Conservation (phyloP, 2,888 invertebrate species). For the Pilophorus perplexus region DNA sequence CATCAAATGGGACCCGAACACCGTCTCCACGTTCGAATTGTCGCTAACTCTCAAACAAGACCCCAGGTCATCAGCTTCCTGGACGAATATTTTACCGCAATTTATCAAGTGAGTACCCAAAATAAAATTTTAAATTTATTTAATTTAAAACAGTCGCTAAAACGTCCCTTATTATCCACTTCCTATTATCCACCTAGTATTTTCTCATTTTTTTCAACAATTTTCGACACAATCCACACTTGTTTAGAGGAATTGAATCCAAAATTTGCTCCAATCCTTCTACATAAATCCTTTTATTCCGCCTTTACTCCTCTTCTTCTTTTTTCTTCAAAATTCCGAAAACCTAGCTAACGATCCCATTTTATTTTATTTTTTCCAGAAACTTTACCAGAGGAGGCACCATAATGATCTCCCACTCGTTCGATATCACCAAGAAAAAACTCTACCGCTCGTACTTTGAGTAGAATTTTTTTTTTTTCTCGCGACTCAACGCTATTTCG, state of each 20-base stretch:
- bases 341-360: too few relatives aligned
- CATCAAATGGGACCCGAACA: constrained; percentile 80
- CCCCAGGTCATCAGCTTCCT: constrained; percentile 62
- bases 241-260: background rate
- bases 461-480: constrained; percentile 36
- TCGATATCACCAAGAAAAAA: constrained; percentile 87
- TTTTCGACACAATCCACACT: background rate
- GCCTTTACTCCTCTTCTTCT: too few relatives aligned
- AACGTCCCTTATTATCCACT: background rate
- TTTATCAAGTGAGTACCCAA: constrained; percentile 76
- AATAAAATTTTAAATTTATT: background rate
- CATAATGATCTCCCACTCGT: constrained; percentile 84
- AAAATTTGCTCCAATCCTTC: too few relatives aligned
- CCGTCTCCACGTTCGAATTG: constrained; percentile 87
- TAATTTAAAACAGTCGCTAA: background rate
- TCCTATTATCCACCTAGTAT: background rate
- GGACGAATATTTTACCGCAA: constrained; percentile 83
- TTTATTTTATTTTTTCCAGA: constrained; percentile 57
- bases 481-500: background rate
- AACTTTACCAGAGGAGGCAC: constrained; percentile 82
- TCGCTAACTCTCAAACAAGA: constrained; percentile 84
- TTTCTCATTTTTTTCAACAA: background rate
- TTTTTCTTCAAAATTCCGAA: too few relatives aligned
- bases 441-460: constrained; percentile 75
- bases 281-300: too few relatives aligned